These are phyloP conservation scores for Eupelmus urozonus DNA, from an alignment of 2,888 invertebrate genomes.

Conservation along the genomic window DNA sequence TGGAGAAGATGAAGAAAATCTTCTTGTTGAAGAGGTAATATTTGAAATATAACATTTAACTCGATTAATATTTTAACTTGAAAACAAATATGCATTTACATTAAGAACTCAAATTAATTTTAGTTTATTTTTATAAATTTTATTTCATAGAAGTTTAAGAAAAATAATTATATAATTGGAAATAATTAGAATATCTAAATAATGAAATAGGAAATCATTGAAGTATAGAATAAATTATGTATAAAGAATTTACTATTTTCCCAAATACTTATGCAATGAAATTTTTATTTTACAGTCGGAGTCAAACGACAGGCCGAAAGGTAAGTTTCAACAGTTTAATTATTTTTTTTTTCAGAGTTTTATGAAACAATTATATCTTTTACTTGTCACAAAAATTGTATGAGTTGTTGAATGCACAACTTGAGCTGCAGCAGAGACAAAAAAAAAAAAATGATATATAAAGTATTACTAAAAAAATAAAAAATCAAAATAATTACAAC, in stretches of 20 bases:
- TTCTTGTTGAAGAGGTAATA: constrained; percentile 87
- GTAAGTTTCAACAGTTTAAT: constrained; percentile 68
- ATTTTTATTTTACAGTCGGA: constrained; percentile 71
- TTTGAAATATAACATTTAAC: no score
- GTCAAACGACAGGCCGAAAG: constrained; percentile 73
- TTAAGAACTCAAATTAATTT: no score
- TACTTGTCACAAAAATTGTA: constrained; percentile 7
- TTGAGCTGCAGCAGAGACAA: constrained; percentile 49
- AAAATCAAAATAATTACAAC: constrained; percentile 19
- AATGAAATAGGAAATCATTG: no score
- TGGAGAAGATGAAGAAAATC: constrained; percentile 87
- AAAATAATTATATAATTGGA: no score
- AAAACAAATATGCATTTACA: no score
- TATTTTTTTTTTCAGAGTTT: constrained; percentile 32
- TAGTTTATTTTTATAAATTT: no score
- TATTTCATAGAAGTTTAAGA: no score
- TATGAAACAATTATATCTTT: constrained; percentile 36
- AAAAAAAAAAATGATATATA: constrained; percentile 32
- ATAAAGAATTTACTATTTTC: no score
- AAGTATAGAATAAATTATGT: no score
- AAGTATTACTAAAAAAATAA: constrained; percentile 28
- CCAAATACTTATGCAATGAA: no score
- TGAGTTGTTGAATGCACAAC: constrained; percentile 25
- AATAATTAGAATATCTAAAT: no score
- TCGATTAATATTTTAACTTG: no score